These are phyloP conservation scores for Zosterops hypoxanthus DNA, from an alignment of 2,113 vertebrate genomes.

Conservation along the genomic window DNA sequence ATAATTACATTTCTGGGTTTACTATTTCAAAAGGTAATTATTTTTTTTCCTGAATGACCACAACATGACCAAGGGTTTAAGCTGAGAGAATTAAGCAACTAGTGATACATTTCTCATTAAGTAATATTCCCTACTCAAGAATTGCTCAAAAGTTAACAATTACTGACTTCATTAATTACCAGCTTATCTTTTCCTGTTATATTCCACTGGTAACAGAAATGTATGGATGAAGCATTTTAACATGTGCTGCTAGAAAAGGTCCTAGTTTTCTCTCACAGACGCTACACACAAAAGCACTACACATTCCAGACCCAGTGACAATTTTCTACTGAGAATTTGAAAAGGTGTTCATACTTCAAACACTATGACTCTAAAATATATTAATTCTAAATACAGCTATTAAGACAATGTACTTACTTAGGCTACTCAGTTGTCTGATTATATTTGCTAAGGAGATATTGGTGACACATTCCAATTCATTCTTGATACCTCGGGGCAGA, in stretches of 20 bases:
- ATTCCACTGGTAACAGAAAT: neutral
- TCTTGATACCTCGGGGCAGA: slow-evolving; percentile 92
- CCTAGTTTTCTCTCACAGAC: neutral
- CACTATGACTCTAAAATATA: neutral
- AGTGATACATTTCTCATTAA: neutral
- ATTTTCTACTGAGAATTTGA: neutral
- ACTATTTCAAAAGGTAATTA: neutral
- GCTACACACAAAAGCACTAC: neutral
- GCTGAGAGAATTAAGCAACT: neutral
- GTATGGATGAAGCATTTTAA: neutral
- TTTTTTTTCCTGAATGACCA: neutral
- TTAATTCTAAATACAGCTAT: neutral
- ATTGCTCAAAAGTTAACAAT: neutral
- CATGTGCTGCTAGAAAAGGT: neutral
- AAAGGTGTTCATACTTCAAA: neutral
- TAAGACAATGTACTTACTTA: slow-evolving; percentile 86
- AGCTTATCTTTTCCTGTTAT: neutral
- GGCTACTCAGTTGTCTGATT: slow-evolving; percentile 97
- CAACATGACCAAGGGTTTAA: neutral
- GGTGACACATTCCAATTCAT: slow-evolving; percentile 98
- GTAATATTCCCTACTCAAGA: neutral
- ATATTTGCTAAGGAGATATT: slow-evolving; percentile 98
- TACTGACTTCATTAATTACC: neutral
- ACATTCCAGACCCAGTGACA: neutral
- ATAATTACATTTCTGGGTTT: neutral